Percentiles rank a stretch among this genome's conserved stretches.
Evolutionary conservation across 2,113 vertebrate genomes (phyloP).

Genomic region (Heterotilapia buettikoferi): DNA sequence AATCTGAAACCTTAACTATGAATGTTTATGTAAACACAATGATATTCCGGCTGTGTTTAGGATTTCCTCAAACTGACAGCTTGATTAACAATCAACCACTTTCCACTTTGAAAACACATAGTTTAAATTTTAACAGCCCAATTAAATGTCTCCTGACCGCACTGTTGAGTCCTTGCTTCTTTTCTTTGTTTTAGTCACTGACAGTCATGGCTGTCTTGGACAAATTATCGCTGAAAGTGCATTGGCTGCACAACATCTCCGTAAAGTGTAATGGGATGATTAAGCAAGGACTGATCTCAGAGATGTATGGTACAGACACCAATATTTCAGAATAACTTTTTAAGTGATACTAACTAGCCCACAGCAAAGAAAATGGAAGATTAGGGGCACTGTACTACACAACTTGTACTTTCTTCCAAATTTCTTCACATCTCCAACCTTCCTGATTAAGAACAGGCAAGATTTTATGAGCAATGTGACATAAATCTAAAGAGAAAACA

Average conservation of each 20-base stretch:
- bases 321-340: neutral
- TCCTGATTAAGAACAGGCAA: neutral
- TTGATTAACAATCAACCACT: neutral
- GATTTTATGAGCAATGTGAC: neutral
- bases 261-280: neutral
- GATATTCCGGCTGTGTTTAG: neutral
- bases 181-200: neutral
- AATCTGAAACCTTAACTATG: neutral
- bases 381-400: constrained; percentile 4
- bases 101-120: neutral
- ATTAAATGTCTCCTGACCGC: neutral
- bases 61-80: neutral
- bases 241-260: neutral
- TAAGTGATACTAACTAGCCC: neutral
- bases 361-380: neutral
- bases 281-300: neutral
- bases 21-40: constrained; percentile 18
- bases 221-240: neutral
- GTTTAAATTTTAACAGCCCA: neutral
- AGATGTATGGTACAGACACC: neutral
- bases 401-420: constrained; percentile 1
- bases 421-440: neutral
- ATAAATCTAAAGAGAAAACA: neutral
- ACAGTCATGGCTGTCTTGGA: neutral
- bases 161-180: neutral